Conservation (phyloP, 2,888 invertebrate genomes). For the Drosophila subquinaria region DNA sequence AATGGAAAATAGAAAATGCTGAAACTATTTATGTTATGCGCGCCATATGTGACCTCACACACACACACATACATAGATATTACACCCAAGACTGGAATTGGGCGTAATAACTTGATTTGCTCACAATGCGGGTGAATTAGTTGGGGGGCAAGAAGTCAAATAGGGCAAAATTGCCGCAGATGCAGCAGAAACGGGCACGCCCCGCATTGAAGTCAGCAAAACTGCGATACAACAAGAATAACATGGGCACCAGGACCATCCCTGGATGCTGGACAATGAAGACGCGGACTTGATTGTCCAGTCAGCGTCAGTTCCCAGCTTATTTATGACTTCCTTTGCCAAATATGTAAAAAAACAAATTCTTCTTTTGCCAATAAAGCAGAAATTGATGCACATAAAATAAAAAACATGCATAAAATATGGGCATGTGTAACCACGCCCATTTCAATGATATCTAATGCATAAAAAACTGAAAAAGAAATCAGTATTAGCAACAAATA, state of each 20-base stretch:
- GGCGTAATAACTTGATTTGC: constrained; percentile 79
- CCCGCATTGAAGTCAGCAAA: constrained; percentile 56
- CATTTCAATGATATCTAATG: constrained; percentile 20
- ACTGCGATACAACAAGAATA: constrained; percentile 33
- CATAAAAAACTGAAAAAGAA: background rate
- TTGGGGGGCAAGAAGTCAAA: constrained; percentile 14
- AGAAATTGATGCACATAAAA: constrained; percentile 76
- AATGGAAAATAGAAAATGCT: constrained; percentile 70
- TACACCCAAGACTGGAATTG: constrained; percentile 17
- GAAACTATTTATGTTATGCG: constrained; percentile 80
- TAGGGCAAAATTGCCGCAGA: constrained; percentile 60
- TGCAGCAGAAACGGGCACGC: constrained; percentile 65
- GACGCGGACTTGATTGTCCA: constrained; percentile 68
- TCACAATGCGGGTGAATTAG: constrained; percentile 69
- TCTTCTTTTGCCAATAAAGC: constrained; percentile 75
- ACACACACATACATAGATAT: constrained; percentile 15
- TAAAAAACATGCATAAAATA: constrained; percentile 59
- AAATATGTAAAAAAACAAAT: constrained; percentile 63
- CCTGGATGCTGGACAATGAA: constrained; percentile 36
- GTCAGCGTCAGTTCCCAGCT: constrained; percentile 70
- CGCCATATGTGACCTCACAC: constrained; percentile 71
- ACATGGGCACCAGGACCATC: constrained; percentile 12
- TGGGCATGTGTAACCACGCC: constrained; percentile 51
- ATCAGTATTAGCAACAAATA: background rate
- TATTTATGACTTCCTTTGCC: constrained; percentile 79